phyloP scores from a whole-genome alignment of 2,888 invertebrate genomes.

The Leptothorax acervorum region DNA sequence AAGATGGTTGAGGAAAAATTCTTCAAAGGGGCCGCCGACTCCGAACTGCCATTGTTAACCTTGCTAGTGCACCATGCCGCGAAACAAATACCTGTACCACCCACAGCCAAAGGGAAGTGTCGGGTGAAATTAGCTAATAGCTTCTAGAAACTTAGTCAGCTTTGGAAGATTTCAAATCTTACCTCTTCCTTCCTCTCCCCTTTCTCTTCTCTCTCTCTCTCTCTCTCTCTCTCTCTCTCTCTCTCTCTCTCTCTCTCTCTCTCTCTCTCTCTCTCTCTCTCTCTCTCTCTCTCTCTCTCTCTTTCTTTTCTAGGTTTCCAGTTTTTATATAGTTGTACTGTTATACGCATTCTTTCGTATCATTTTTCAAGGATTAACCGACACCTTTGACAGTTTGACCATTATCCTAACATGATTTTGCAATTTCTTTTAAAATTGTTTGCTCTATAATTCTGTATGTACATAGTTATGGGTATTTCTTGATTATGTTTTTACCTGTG shows the following conservation, averaged over 20 bases:
- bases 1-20: slow-evolving; percentile 21
- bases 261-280: neutral
- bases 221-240: no score
- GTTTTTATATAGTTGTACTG: neutral
- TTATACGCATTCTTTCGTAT: neutral
- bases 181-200: neutral
- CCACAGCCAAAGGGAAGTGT: slow-evolving; percentile 32
- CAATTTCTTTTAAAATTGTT: neutral
- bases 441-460: neutral
- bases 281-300: neutral
- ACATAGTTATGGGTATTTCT: neutral
- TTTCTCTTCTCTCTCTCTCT: neutral
- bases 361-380: neutral
- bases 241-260: neutral
- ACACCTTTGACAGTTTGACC: neutral
- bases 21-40: slow-evolving; percentile 75
- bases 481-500: neutral
- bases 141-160: slow-evolving; percentile 61
- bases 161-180: slow-evolving; percentile 38
- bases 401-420: neutral
- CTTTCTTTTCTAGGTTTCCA: neutral
- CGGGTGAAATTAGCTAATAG: slow-evolving; percentile 69
- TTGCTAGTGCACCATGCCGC: slow-evolving; percentile 69
- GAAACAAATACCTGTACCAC: slow-evolving; percentile 72
- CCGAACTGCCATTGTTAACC: slow-evolving; percentile 68